Evolutionary conservation across 2,797 vertebrate genomes (phyloP), one percentile per base, ranked within the genome.

Genomic region (Chaetodon trifasciatus): DNA sequence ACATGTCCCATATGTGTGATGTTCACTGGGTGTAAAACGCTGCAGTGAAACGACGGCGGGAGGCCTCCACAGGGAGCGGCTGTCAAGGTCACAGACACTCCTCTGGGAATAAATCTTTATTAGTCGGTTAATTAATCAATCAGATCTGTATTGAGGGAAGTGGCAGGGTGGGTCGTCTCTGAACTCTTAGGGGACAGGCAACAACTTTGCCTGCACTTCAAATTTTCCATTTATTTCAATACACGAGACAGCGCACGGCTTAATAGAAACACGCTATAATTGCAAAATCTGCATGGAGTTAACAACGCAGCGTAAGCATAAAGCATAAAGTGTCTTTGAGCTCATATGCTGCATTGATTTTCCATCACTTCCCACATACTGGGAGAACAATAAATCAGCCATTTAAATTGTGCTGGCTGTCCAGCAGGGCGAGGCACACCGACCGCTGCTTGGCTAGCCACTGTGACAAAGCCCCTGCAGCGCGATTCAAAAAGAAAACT

Each of bases 331-430:
- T 3, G 69, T 44, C 64, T 84, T 47, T 47, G 42, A 83, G 75
- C 82, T 74, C 72, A 82, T 82, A 87, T 19, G 60, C 58, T 0
- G 21, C 89, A 94, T 93, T 53, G 92, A 93, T 93, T 91, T 91
- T 81, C 82, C 42, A 83, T 93, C 88, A 83, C 83, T 79, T 56
- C 73, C 53, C 68, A 47, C 81, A 82, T 32, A 78, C 77, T 58
- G 77, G 35, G 77, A 87, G 85, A 79, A 86, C 66, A 79, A 88
- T 83, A 79, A 85, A 89, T 87, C 76, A 83, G 81, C 56, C 77
- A 58, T 86, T 88, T 81, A 91, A 85, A 85, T 66, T 7, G 64
- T 35, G 61, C 64, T 6, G 63, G 77, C 78, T 4, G 44, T 73
- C 70, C 87, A 74, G 79, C 76, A 0, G 72, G 74, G 77, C 7